Evolutionary conservation across 2,113 vertebrate genomes (phyloP).

Genomic region (Saccopteryx bilineata): DNA sequence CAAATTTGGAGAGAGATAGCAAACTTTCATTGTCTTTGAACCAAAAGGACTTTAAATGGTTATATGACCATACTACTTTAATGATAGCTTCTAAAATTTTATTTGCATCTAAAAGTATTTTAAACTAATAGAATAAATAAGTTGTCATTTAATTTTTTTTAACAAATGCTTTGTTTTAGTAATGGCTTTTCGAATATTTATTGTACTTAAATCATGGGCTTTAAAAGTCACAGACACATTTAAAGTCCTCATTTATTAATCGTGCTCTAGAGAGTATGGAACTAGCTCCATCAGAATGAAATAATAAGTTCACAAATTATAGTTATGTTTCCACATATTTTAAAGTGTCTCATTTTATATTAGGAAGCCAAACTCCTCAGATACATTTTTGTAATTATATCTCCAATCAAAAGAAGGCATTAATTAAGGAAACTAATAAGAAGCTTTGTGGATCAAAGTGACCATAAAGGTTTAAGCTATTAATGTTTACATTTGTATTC

Average conservation of each 20-base stretch:
- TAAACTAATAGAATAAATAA: slow-evolving; percentile 57
- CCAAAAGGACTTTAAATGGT: slow-evolving; percentile 1
- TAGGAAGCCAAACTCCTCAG: slow-evolving; percentile 41
- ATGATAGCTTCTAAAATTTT: slow-evolving; percentile 41
- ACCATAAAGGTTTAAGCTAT: slow-evolving; percentile 20
- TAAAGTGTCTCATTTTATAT: slow-evolving; percentile 63
- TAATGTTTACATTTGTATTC: slow-evolving; percentile 65
- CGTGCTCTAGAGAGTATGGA: slow-evolving; percentile 37
- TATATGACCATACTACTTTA: slow-evolving; percentile 47
- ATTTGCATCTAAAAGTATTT: slow-evolving; percentile 61
- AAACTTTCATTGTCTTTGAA: slow-evolving; percentile 60
- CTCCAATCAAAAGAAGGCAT: slow-evolving; percentile 57
- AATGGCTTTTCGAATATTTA: slow-evolving; percentile 65
- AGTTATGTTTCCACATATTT: slow-evolving; percentile 65
- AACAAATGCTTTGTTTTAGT: slow-evolving; percentile 50
- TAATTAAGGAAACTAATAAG: slow-evolving; percentile 60
- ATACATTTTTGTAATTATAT: slow-evolving; percentile 32
- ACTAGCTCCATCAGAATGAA: not conserved
- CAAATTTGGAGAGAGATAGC: not conserved
- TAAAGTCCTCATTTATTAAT: slow-evolving; percentile 62
- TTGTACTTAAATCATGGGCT: slow-evolving; percentile 53
- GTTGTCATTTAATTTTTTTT: slow-evolving; percentile 33
- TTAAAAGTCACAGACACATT: slow-evolving; percentile 25
- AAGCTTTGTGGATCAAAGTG: slow-evolving; percentile 58
- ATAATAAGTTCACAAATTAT: slow-evolving; percentile 64